Base-by-base conservation (phyloP, 2,888 invertebrate species). In the Branchipolynoe longqiensis region DNA sequence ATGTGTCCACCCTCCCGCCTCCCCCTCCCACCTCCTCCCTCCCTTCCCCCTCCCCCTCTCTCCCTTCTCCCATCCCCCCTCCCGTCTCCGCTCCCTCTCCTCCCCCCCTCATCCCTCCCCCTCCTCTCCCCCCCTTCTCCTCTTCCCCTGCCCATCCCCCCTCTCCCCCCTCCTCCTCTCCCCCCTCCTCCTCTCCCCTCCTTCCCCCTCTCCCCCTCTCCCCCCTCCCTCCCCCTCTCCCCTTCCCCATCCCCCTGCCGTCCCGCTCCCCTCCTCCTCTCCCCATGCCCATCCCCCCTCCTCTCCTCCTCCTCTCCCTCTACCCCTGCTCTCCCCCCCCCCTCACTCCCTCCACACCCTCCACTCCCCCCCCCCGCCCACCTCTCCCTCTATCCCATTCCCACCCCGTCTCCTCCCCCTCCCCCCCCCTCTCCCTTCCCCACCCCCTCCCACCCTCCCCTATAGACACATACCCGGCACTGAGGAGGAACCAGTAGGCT, bases 401-500 rank as follows among this genome's bases (percentile, higher is more conserved):
- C 25, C 28, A 31, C 18, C 62, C n/a, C n/a, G n/a, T n/a, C n/a
- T n/a, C n/a, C n/a, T n/a, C n/a, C n/a, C n/a, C n/a, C n/a, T n/a
- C 36, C 14, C 69, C 12, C 1, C 25, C 28, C 25, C n/a, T 38
- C 8, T 22, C 14, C 38, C 38, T 14, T n/a, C 69, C 36, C 69
- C 8, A 48, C 33, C 36, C 38, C 18, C 36, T 38, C 12, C 58
- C n/a, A 8, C 12, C 12, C 58, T 48, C 48, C 18, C 48, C 48
- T n/a, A n/a, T n/a, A n/a, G n/a, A n/a, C n/a, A n/a, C n/a, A n/a
- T n/a, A n/a, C n/a, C n/a, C n/a, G n/a, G n/a, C n/a, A n/a, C 48
- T 18, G 48, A 8, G 4, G n/a, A n/a, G 69, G 25, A 69, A 69
- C 69, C 69, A 69, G 38, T 69, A 69, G n/a, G 1, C 69, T 69